phyloP scores from a whole-genome alignment of 2,888 invertebrate species.

The Boloria euphrosyne region DNA sequence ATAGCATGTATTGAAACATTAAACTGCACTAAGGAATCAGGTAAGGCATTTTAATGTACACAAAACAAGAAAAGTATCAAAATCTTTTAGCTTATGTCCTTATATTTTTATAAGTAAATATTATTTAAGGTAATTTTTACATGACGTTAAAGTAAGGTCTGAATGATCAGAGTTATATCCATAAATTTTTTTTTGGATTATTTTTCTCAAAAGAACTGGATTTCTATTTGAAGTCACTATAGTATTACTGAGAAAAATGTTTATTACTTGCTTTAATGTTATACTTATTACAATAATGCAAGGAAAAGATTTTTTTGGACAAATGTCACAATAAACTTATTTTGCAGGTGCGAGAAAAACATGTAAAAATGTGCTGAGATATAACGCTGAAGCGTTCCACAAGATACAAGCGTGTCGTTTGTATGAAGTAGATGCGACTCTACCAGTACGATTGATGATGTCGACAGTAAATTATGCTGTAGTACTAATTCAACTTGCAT shows the following conservation, averaged over 20 bases:
- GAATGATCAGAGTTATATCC: too few species aligned
- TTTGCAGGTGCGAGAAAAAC: constrained; percentile 22
- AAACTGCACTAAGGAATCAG: constrained; percentile 2
- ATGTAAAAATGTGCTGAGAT: constrained; percentile 24
- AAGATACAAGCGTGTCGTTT: constrained; percentile 15
- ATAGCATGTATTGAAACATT: constrained; percentile 10
- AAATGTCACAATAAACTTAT: neutral
- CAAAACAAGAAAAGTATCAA: neutral
- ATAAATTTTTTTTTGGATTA: too few species aligned
- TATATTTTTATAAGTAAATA: too few species aligned
- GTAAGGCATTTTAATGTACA: constrained; percentile 2
- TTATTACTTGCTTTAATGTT: too few species aligned
- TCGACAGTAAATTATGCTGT: constrained; percentile 9
- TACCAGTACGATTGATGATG: constrained; percentile 16
- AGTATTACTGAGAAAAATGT: neutral
- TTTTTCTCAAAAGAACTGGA: too few species aligned
- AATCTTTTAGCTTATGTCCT: too few species aligned
- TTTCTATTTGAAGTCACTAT: neutral
- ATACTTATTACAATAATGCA: too few species aligned
- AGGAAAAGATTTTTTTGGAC: too few species aligned
- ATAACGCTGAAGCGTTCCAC: constrained; percentile 9
- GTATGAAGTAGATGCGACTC: constrained; percentile 17
- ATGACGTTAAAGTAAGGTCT: too few species aligned
- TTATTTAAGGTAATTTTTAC: too few species aligned
- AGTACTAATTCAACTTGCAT: constrained; percentile 22